Evolutionary conservation across 2,888 invertebrate species (phyloP), one percentile per base, ranked within the genome.

Genomic region (Melinaea marsaeus): DNA sequence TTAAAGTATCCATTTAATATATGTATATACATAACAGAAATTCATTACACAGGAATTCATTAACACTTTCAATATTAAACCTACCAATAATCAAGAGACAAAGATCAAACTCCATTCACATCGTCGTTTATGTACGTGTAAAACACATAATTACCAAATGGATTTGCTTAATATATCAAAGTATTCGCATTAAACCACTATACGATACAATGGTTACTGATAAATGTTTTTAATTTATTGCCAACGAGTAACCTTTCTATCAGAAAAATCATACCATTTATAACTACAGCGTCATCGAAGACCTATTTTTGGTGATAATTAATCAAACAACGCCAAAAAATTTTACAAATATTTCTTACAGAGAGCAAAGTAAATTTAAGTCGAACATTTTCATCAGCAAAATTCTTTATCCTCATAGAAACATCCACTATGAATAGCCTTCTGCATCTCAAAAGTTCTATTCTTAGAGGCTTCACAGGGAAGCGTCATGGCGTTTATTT

Each of bases 61-160:
- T 60, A 63, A 48, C 37, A n/a, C 6, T 35, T 60, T 46, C 42
- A 58, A 62, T 60, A 65, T 62, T 55, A 32, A 37, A 65, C 65
- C 54, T 45, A 58, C 60, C 58, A 55, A 37, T 22, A 34, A 57
- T 48, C 22, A 11, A 59, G 57, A 46, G 57, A 65, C 62, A 64
- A 62, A 62, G 62, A 58, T 32, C 61, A 70, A 62, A 56, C 62
- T 58, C 70, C 74, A 71, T 72, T 73, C 71, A 70, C 64, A 64
- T 65, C 63, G 64, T 69, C 68, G 63, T 63, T 69, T 69, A 70
- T 73, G 61, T 57, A 58, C 55, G 56, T 51, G 51, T 22, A 69
- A 65, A 58, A 64, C 62, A 62, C 70, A 74, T 76, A 79, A 81
- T 81, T 80, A 81, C 77, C 79, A 77, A 80, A 81, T 79, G 77